Evolutionary conservation across 1,140 invertebrate species (phyloP).

Genomic region (Andricus grossulariae): DNA sequence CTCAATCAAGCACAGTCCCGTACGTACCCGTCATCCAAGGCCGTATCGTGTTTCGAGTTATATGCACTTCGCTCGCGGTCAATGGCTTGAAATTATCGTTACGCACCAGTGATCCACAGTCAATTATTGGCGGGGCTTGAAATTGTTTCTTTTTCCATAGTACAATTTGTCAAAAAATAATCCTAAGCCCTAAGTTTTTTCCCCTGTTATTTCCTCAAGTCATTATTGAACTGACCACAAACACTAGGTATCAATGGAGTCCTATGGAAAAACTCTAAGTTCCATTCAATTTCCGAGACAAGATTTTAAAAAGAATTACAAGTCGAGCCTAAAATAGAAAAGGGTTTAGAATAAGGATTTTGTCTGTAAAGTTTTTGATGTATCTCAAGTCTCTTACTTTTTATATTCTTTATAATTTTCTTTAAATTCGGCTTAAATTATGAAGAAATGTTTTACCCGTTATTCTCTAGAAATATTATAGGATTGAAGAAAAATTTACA

Average conservation of each 20-base stretch:
- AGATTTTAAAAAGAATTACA: too few relatives aligned
- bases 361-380: too few relatives aligned
- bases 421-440: too few relatives aligned
- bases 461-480: too few relatives aligned
- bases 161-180: constrained; percentile 28
- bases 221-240: background rate
- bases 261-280: too few relatives aligned
- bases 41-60: constrained; percentile 43
- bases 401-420: too few relatives aligned
- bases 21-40: constrained; percentile 40
- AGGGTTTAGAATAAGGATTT: too few relatives aligned
- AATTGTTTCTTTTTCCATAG: constrained; percentile 17
- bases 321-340: too few relatives aligned
- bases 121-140: constrained; percentile 22
- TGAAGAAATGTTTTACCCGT: too few relatives aligned
- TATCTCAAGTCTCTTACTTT: too few relatives aligned
- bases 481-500: too few relatives aligned
- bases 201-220: background rate
- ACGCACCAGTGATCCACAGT: constrained; percentile 15
- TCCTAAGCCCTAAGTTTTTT: background rate
- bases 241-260: background rate
- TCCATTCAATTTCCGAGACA: too few relatives aligned
- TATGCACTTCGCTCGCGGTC: constrained; percentile 44
- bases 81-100: constrained; percentile 36
- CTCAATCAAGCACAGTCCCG: constrained; percentile 53